phyloP scores from a whole-genome alignment of 2,113 vertebrate species.

The Austrofundulus limnaeus region DNA sequence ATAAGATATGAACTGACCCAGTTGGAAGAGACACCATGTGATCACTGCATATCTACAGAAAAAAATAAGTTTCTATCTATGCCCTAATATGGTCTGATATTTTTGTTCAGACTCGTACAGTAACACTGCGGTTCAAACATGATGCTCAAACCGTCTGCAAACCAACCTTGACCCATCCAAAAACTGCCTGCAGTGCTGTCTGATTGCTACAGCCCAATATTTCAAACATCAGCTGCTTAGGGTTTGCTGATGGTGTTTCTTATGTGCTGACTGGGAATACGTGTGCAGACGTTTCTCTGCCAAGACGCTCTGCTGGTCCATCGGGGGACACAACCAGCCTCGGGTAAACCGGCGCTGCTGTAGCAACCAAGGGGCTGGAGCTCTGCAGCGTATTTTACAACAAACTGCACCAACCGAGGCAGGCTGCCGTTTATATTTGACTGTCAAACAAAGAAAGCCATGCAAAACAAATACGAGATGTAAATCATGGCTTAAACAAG shows the following conservation, averaged over 20 bases:
- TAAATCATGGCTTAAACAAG: not conserved
- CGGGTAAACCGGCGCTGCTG: constrained; percentile 9
- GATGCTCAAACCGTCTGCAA: constrained; percentile 12
- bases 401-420: not conserved
- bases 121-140: not conserved
- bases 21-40: not conserved
- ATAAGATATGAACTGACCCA: not conserved
- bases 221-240: constrained; percentile 48
- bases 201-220: constrained; percentile 1
- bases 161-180: constrained; percentile 24
- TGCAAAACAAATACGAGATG: not conserved
- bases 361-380: constrained; percentile 27
- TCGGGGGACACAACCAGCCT: constrained; percentile 32
- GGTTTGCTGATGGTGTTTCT: constrained; percentile 26
- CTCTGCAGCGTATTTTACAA: not conserved
- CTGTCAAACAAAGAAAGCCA: not conserved
- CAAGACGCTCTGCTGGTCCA: constrained; percentile 19
- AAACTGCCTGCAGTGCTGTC: constrained; percentile 29
- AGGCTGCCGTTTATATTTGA: not conserved
- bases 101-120: not conserved
- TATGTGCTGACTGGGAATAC: constrained; percentile 38
- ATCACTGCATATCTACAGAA: not conserved
- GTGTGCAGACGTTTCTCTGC: constrained; percentile 21
- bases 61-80: no score
- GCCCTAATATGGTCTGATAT: no score